Conservation (phyloP, 2,113 vertebrate genomes). For the Erpornis zantholeuca region DNA sequence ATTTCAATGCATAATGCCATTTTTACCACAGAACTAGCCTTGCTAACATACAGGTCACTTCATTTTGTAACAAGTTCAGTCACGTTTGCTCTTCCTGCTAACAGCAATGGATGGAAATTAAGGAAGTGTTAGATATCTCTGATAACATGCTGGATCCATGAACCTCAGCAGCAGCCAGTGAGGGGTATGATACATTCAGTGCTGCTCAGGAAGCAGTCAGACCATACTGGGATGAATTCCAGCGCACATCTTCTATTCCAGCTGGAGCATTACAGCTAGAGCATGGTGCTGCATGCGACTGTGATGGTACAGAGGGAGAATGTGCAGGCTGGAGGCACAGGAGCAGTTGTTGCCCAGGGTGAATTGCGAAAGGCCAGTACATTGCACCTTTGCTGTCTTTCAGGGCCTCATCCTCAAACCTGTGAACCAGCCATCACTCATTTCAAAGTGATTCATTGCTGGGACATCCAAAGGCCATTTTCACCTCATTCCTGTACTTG, state of each 20-base stretch:
- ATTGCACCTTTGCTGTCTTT: not conserved
- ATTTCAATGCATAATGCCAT: not conserved
- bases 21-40: not conserved
- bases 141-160: too few relatives aligned
- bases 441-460: not conserved
- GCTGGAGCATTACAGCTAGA: not conserved
- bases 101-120: not conserved
- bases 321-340: not conserved
- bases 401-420: not conserved
- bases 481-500: not conserved
- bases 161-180: not conserved
- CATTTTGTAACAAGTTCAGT: not conserved
- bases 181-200: not conserved
- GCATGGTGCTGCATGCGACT: accelerated
- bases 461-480: not conserved
- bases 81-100: not conserved
- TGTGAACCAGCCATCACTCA: not conserved
- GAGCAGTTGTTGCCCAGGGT: not conserved
- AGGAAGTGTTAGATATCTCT: not conserved
- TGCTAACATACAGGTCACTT: not conserved
- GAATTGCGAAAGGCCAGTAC: not conserved
- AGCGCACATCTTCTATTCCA: not conserved
- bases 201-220: not conserved
- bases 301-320: not conserved
- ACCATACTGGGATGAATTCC: not conserved